These are phyloP conservation scores for Sympetrum striolatum DNA, from an alignment of 2,888 invertebrate genomes.

Conservation along the genomic window DNA sequence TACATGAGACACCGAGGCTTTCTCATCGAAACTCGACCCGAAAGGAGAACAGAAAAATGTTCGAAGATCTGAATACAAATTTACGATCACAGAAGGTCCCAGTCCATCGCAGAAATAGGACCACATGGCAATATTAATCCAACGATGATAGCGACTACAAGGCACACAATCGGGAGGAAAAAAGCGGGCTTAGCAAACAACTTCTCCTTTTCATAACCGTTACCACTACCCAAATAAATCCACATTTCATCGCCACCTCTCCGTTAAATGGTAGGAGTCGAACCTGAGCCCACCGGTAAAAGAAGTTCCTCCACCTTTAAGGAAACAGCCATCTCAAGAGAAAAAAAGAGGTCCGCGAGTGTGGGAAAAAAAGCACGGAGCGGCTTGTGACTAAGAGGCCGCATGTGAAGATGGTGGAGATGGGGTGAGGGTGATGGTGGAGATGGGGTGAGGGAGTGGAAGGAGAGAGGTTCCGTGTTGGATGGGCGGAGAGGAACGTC, in stretches of 20 bases:
- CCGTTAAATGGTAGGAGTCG: not conserved
- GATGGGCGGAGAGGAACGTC: constrained; percentile 2
- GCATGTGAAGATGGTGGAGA: not conserved
- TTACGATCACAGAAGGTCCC: no score
- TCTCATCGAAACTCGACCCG: no score
- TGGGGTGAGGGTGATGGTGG: not conserved
- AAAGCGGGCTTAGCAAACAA: not conserved
- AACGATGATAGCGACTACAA: not conserved
- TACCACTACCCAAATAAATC: not conserved
- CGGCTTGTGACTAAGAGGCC: constrained; percentile 1
- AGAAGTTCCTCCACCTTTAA: not conserved
- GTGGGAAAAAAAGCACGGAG: constrained; percentile 16
- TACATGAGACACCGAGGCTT: no score
- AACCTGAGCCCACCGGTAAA: not conserved
- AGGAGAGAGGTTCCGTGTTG: not conserved
- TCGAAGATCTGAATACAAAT: no score
- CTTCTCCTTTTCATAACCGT: not conserved
- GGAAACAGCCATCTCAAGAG: not conserved
- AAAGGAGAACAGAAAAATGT: no score
- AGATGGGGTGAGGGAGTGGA: not conserved
- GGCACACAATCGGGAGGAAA: not conserved
- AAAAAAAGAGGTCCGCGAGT: not conserved
- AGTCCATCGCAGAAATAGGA: no score
- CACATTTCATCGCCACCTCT: not conserved
- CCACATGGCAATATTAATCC: not conserved